A percentile compares a stretch with the other conserved stretches of the same genome.
phyloP scores from a whole-genome alignment of 2,797 vertebrate genomes.

The Sandelia bainsii region DNA sequence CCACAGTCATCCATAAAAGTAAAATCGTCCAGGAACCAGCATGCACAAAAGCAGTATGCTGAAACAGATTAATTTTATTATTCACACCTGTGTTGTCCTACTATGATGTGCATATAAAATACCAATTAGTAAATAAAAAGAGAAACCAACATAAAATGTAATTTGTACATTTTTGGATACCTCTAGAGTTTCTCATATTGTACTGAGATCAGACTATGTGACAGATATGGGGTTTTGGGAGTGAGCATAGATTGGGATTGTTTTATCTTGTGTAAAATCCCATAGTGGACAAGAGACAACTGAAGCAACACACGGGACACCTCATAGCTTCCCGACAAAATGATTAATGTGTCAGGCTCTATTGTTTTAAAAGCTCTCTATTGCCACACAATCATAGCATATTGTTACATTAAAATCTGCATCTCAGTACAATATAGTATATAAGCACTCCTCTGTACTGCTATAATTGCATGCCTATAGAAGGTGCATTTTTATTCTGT shows the following conservation, averaged over 20 bases:
- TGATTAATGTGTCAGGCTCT: no score
- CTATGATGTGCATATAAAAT: not conserved
- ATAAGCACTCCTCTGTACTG: not conserved
- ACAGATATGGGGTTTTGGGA: not conserved
- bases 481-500: not conserved
- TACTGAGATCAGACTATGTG: not conserved
- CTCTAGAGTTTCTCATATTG: not conserved
- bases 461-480: not conserved
- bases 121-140: not conserved
- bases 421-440: not conserved
- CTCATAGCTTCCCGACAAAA: not conserved
- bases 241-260: not conserved
- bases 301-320: not conserved
- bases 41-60: not conserved
- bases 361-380: not conserved
- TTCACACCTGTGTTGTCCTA: not conserved
- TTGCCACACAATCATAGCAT: not conserved
- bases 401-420: not conserved
- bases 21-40: not conserved
- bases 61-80: not conserved
- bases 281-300: not conserved
- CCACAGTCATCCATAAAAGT: not conserved
- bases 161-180: not conserved
- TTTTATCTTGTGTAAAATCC: conserved; percentile 6
- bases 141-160: not conserved